Conservation (phyloP, 2,113 vertebrate genomes). For the Arvicanthis niloticus region DNA sequence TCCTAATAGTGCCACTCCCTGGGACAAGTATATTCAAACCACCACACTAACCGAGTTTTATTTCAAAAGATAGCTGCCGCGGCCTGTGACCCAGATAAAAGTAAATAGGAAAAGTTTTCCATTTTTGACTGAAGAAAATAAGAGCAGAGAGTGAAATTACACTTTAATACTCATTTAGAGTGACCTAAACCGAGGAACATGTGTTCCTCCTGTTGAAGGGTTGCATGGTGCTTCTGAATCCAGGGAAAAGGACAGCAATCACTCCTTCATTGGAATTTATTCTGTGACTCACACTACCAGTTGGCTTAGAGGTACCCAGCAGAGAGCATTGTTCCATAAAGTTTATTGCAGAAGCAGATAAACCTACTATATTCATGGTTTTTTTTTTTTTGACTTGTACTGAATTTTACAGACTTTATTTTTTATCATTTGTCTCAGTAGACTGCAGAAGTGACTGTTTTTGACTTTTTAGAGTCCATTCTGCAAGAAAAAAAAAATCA, state of each 20-base stretch:
- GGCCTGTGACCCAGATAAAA: constrained; percentile 49
- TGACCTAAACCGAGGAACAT: constrained; percentile 34
- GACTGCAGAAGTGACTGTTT: constrained; percentile 20
- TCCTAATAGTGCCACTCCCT: no score
- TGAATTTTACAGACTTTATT: constrained; percentile 42
- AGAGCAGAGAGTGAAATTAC: constrained; percentile 44
- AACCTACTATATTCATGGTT: constrained; percentile 26
- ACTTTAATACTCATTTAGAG: constrained; percentile 41
- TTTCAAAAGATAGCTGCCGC: constrained; percentile 48
- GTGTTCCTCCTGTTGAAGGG: background rate
- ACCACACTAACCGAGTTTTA: background rate
- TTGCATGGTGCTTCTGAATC: constrained; percentile 34
- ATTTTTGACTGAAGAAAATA: constrained; percentile 31
- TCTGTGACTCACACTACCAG: constrained; percentile 40
- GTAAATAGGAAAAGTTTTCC: constrained; percentile 33
- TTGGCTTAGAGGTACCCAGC: constrained; percentile 6
- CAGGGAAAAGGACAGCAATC: constrained; percentile 43
- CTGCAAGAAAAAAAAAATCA: constrained; percentile 40
- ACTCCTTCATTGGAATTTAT: constrained; percentile 54
- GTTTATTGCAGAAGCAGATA: constrained; percentile 40
- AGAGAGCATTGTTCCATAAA: constrained; percentile 35
- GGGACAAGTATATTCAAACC: no score
- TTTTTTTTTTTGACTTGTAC: constrained; percentile 63
- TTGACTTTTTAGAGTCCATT: constrained; percentile 10
- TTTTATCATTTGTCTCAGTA: constrained; percentile 46